Evolutionary conservation across 1,140 invertebrate genomes (phyloP).

Genomic region (Trinorchestia longiramus): DNA sequence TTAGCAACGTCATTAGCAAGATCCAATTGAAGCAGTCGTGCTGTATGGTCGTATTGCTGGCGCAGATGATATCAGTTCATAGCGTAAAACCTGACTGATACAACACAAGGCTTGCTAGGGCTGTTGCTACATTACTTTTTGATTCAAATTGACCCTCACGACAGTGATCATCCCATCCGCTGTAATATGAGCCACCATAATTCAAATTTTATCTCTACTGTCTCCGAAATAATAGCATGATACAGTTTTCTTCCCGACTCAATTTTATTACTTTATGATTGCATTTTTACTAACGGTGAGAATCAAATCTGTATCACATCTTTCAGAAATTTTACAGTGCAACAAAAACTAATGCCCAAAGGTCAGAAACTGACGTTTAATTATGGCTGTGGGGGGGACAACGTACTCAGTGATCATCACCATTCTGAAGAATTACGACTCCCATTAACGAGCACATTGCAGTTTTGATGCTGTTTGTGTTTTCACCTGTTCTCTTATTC

Average conservation of each 20-base stretch:
- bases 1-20: constrained; percentile 39
- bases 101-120: not conserved
- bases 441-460: not conserved
- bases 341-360: not conserved
- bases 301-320: not conserved
- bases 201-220: not conserved
- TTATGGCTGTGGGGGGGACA: not conserved
- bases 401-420: not conserved
- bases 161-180: not conserved
- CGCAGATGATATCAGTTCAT: not conserved
- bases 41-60: not conserved
- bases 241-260: not conserved
- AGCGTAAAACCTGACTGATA: not conserved
- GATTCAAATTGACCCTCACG: not conserved
- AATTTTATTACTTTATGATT: not conserved
- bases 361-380: not conserved
- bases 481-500: not conserved
- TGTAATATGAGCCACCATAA: not conserved
- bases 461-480: not conserved
- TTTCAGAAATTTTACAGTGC: not conserved
- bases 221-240: not conserved
- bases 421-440: not conserved
- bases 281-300: not conserved
- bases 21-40: constrained; percentile 44
- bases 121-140: not conserved